Evolutionary conservation across 2,797 vertebrate genomes (phyloP).

Genomic region (Graptemys geographica): DNA sequence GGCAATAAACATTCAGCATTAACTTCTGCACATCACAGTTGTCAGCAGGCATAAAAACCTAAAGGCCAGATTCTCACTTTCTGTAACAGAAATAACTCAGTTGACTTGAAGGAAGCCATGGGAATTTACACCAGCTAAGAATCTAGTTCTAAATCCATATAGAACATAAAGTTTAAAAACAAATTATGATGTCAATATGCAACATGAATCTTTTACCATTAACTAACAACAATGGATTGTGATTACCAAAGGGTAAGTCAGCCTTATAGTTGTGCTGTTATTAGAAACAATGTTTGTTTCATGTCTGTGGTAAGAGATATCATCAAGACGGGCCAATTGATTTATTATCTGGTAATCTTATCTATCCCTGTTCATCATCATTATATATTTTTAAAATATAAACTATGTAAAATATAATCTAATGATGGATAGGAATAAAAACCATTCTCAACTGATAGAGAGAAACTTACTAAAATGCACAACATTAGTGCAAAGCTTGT

Average conservation of each 20-base stretch:
- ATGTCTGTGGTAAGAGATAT: slow-evolving; percentile 6
- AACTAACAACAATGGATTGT: not conserved
- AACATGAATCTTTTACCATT: slow-evolving; percentile 40
- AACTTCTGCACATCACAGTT: not conserved
- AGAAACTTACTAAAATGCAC: not conserved
- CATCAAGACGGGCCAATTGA: slow-evolving; percentile 13
- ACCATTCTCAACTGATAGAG: not conserved
- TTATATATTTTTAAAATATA: not conserved
- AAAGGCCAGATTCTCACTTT: not conserved
- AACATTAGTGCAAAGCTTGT: not conserved
- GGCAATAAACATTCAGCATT: not conserved
- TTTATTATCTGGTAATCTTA: slow-evolving; percentile 26
- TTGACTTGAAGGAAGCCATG: not conserved
- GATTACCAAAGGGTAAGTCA: slow-evolving; percentile 7
- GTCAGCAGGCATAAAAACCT: not conserved
- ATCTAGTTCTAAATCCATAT: not conserved
- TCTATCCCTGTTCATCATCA: not conserved
- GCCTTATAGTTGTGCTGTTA: not conserved
- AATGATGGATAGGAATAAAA: slow-evolving; percentile 22
- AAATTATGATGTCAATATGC: slow-evolving; percentile 17
- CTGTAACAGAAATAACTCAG: not conserved
- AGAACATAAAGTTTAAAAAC: not conserved
- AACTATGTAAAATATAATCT: not conserved
- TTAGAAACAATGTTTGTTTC: not conserved
- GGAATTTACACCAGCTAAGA: not conserved